Evolutionary conservation across 2,797 vertebrate genomes (phyloP).

Genomic region (Cuniculus paca): DNA sequence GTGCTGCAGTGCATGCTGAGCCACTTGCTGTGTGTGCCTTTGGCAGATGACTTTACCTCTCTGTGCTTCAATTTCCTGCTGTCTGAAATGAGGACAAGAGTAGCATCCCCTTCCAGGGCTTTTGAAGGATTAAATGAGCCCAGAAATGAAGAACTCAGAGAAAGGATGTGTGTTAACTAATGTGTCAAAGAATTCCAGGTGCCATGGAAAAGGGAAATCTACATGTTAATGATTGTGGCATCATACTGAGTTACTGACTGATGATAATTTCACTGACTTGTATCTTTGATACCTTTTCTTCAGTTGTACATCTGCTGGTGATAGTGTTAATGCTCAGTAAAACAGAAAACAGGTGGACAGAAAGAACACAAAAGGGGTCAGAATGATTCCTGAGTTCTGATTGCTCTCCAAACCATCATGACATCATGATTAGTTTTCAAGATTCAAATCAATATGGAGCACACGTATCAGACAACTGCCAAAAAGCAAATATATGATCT

Average conservation of each 20-base stretch:
- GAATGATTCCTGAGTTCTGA: not conserved
- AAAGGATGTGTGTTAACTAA: not conserved
- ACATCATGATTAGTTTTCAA: not conserved
- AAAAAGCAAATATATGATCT: not conserved
- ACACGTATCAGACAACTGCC: not conserved
- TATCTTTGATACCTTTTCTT: not conserved
- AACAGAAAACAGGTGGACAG: not conserved
- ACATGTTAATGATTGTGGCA: rapidly evolving
- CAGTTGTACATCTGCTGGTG: not conserved
- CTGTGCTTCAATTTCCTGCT: not conserved
- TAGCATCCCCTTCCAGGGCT: not conserved
- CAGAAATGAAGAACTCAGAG: not conserved
- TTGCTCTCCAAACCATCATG: not conserved
- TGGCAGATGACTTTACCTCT: not conserved
- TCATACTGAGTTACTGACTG: not conserved
- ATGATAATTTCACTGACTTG: not conserved
- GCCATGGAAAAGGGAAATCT: not conserved
- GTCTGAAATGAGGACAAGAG: not conserved
- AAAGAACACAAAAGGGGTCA: not conserved
- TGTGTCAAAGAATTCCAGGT: not conserved
- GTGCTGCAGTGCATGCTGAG: not conserved
- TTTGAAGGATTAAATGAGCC: not conserved
- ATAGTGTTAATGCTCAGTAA: not conserved
- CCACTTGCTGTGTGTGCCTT: not conserved
- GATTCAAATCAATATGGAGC: not conserved